phyloP scores from a whole-genome alignment of 1,140 invertebrate genomes.

The Stenopsyche tienmushanensis region DNA sequence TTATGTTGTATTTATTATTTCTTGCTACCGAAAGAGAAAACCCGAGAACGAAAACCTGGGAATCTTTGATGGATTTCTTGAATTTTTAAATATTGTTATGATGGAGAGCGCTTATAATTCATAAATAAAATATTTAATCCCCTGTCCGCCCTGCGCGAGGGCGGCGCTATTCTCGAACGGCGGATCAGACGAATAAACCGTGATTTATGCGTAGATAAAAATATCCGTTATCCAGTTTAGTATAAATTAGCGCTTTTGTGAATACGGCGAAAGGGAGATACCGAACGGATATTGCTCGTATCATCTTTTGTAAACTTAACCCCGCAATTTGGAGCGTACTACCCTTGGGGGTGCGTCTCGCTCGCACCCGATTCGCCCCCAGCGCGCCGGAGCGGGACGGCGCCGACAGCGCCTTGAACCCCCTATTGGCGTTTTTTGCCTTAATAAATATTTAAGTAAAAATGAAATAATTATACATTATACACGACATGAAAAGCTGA shows the following conservation, averaged over 20 bases:
- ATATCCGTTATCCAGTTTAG: not conserved
- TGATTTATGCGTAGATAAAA: conserved; percentile 2
- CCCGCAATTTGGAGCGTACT: not conserved
- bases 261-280: not conserved
- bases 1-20: not conserved
- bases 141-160: not conserved
- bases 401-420: not conserved
- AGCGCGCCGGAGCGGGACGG: not conserved
- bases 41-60: no score
- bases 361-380: not conserved
- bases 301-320: no score
- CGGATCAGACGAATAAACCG: no score
- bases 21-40: not conserved
- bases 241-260: not conserved
- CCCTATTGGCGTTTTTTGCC: not conserved
- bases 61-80: conserved; percentile 3
- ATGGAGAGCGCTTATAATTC: conserved; percentile 4
- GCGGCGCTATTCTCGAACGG: no score
- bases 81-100: conserved; percentile 9
- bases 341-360: not conserved
- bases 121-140: conserved; percentile 5
- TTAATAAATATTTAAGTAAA: not conserved
- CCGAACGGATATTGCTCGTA: no score
- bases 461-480: conserved; percentile 11
- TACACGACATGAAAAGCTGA: not conserved